Base-by-base conservation (phyloP, 1,140 invertebrate species). In the Xylocopa sonorina region DNA sequence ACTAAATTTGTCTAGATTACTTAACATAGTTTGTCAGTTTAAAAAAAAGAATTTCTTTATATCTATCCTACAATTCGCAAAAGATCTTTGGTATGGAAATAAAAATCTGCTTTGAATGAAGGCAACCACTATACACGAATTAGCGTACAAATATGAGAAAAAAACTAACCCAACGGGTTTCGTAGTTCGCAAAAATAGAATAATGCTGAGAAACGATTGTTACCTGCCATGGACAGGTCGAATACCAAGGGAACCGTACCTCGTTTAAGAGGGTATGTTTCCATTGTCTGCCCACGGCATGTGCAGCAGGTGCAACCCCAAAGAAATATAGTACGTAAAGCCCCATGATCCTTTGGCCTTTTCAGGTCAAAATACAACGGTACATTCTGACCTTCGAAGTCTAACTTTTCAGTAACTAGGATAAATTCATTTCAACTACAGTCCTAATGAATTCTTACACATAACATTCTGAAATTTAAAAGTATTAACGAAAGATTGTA, bases 111-210 rank as follows among this genome's bases (percentile, higher is more conserved):
- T 50, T 9, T 14, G 46, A 2, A n/a, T 3, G 14, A 58, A 78
- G 32, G 16, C 24, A 38, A 71, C 16, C 10, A 41, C 24, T 24
- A 3, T 18, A 41, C n/a, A n/a, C 14, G 12, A 0, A 43, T 55
- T 78, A 29, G 16, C 12, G 21, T 73, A 34, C 0, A 29, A 57
- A 18, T 46, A 43, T 18, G 3, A 41, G 53, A 72, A 51, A 55
- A 34, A 21, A 53, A 16, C 57, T 55, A 29, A 38, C 43, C 46
- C 4, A 32, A 71, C 78, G 29, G n/a, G 43, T 83, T 77, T 72
- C 1, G 16, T 81, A 72, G 55, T n/a, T 80, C 12, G 32, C 14
- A 2, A 4, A 68, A 12, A n/a, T 16, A 50, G 12, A 51, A n/a
- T 38, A 3, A 51, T 14, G 18, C 7, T 24, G 46, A 27, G 3